phyloP scores from a whole-genome alignment of 2,113 vertebrate species.

The Redunca redunca region DNA sequence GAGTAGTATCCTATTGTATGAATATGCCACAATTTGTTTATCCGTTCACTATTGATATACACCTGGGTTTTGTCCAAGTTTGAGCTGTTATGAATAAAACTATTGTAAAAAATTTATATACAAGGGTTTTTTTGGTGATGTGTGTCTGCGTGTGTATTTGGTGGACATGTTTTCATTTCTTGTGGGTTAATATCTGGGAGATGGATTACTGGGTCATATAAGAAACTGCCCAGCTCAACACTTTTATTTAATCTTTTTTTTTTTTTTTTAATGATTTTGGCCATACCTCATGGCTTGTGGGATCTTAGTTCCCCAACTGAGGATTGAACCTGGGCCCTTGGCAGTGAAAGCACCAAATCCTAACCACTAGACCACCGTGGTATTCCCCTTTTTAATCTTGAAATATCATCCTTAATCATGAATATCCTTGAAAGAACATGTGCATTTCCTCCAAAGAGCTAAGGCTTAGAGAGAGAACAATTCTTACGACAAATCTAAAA shows the following conservation, averaged over 20 bases:
- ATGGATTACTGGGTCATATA: not conserved
- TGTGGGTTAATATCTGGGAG: not conserved
- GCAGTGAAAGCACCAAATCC: not conserved
- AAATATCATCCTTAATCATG: not conserved
- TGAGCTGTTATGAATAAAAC: slow-evolving; percentile 19
- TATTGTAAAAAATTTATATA: not conserved
- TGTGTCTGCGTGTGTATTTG: not conserved
- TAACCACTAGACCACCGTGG: not conserved
- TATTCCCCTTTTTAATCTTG: slow-evolving; percentile 18
- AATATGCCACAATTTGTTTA: not conserved
- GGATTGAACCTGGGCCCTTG: not conserved
- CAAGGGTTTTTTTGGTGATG: not conserved
- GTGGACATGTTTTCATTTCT: slow-evolving; percentile 17
- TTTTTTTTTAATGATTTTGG: not conserved
- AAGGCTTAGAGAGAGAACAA: not conserved
- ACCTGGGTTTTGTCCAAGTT: slow-evolving; percentile 1
- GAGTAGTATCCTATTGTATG: not conserved
- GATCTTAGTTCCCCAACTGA: not conserved
- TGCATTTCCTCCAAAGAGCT: slow-evolving; percentile 29
- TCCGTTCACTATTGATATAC: not conserved
- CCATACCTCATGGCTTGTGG: not conserved
- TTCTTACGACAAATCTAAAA: not conserved
- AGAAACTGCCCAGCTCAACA: not conserved
- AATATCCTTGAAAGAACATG: slow-evolving; percentile 7
- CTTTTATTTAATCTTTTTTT: slow-evolving; percentile 22